Evolutionary conservation across 2,797 vertebrate species (phyloP), one percentile per base, ranked within the genome.

Genomic region (Glyptemys insculpta): DNA sequence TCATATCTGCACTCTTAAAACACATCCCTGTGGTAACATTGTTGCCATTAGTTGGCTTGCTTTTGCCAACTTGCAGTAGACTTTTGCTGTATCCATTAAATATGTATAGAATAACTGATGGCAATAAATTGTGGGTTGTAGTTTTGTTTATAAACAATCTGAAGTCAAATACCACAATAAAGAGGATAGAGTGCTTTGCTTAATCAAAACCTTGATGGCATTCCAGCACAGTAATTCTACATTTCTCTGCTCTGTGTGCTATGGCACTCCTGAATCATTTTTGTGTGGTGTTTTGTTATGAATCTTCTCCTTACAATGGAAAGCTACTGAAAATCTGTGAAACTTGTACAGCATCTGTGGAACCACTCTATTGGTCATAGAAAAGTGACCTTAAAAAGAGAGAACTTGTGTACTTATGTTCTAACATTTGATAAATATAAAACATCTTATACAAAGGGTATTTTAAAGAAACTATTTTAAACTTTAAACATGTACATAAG

Each of bases 201-300:
- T 88, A 91, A 92, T 91, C 88, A 92, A 81, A 19, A 90, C 81
- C 82, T 68, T 85, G 19, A 25, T 72, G 68, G 37, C 21, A 72
- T 41, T 83, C 86, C 84, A 76, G 56, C 78, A 85, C 52, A 56
- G 21, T 53, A 95, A 82, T 79, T 79, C 68, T 37, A 72, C 5
- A 74, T 44, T 85, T 85, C 41, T 27, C 23, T 34, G 27, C 44
- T 41, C n/a, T 81, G 0, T 52, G 5, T 56, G 21, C 79, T 47
- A 1, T 86, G 65, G 50, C 27, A n/a, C 76, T 4, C 6, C 50
- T 62, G 59, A 62, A 3, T 44, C 47, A 41, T 83, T 68, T 86
- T 8, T 53, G 34, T 53, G 34, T 25, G 14, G 11, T 16, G 34
- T 53, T 81, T n/a, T 74, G 47, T 37, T 91, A n/a, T 53, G 25